phyloP scores from a whole-genome alignment of 2,113 vertebrate genomes.

The Ameiurus melas region DNA sequence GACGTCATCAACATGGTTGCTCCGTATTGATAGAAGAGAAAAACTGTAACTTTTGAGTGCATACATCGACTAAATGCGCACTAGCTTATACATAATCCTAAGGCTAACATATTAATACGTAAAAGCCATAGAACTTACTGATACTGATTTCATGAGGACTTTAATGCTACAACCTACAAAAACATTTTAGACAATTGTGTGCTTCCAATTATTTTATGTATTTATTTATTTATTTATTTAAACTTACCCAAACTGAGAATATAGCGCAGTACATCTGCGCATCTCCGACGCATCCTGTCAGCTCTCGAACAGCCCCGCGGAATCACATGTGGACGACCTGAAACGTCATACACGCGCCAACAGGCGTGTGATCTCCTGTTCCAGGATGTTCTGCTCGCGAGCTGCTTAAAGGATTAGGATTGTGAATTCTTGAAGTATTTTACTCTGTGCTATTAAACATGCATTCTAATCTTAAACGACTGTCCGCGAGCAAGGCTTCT shows the following conservation, averaged over 20 bases:
- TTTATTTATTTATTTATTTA: too few species aligned
- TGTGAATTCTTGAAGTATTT: background rate
- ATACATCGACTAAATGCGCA: too few species aligned
- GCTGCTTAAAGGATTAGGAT: background rate
- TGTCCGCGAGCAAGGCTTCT: conserved; percentile 17
- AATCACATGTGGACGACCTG: conserved; percentile 4
- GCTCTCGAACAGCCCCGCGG: conserved; percentile 2
- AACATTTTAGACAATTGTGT: too few species aligned
- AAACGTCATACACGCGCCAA: conserved; percentile 54
- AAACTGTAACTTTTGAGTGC: too few species aligned
- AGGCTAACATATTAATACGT: too few species aligned
- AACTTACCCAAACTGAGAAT: background rate
- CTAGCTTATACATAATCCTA: too few species aligned
- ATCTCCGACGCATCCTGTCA: conserved; percentile 8
- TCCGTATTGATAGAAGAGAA: too few species aligned
- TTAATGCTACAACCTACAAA: background rate
- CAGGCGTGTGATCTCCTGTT: background rate
- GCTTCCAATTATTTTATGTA: too few species aligned
- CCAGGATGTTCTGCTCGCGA: background rate
- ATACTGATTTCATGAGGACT: too few species aligned
- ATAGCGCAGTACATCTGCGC: background rate
- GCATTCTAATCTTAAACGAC: conserved; percentile 22
- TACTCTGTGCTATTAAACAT: conserved; percentile 9
- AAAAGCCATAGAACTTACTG: too few species aligned
- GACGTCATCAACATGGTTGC: too few species aligned